Evolutionary conservation across 2,888 invertebrate species (phyloP).

Genomic region (Hirtodrosophila duncani): DNA sequence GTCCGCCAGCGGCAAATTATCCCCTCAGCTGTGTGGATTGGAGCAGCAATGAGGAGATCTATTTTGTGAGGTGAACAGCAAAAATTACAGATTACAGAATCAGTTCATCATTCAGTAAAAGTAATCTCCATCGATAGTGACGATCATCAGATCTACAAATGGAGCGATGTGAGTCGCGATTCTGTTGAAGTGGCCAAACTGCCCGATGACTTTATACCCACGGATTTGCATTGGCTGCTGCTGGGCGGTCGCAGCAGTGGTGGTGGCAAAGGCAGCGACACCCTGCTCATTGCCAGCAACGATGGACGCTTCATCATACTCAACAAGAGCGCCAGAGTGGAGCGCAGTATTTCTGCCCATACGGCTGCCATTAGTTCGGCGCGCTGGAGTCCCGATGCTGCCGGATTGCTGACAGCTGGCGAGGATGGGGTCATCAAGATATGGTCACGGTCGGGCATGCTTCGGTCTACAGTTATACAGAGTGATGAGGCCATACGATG

Average conservation of each 20-base stretch:
- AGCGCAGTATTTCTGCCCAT: slow-evolving; percentile 95
- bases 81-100: neutral
- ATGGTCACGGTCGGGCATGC: slow-evolving; percentile 97
- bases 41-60: slow-evolving; percentile 95
- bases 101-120: no score
- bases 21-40: slow-evolving; percentile 95
- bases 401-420: slow-evolving; percentile 94
- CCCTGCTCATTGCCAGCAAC: slow-evolving; percentile 90
- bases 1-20: slow-evolving; percentile 78
- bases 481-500: slow-evolving; percentile 90
- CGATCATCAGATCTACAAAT: slow-evolving; percentile 92
- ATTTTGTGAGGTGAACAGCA: slow-evolving; percentile 87
- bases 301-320: slow-evolving; percentile 95
- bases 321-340: slow-evolving; percentile 92
- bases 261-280: slow-evolving; percentile 81
- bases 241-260: slow-evolving; percentile 76
- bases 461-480: slow-evolving; percentile 92
- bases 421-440: slow-evolving; percentile 98
- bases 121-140: slow-evolving; percentile 81
- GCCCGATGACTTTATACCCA: slow-evolving; percentile 90
- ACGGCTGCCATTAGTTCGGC: slow-evolving; percentile 92
- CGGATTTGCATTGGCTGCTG: slow-evolving; percentile 91
- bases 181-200: slow-evolving; percentile 87
- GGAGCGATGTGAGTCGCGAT: slow-evolving; percentile 91
- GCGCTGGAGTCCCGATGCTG: slow-evolving; percentile 96